A percentile compares a stretch with the other conserved stretches of the same genome.
phyloP scores from a whole-genome alignment of 1,140 invertebrate species.

The Meloidogyne hapla region DNA sequence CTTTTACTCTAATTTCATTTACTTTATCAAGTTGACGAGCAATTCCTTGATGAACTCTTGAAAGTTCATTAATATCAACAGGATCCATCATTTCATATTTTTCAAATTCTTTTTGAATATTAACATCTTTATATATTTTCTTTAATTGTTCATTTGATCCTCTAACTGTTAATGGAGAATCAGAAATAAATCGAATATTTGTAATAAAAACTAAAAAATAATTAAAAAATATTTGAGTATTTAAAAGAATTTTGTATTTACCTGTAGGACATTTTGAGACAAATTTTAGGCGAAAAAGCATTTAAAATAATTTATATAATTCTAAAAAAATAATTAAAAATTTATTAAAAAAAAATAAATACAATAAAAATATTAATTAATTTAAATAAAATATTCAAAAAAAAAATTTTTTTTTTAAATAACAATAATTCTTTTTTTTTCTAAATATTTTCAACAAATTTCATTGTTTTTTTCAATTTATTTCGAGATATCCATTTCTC shows the following conservation, averaged over 20 bases:
- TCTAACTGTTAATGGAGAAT: conserved; percentile 17
- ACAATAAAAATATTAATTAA: not conserved
- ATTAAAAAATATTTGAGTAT: not conserved
- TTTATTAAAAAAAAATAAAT: not conserved
- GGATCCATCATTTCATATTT: conserved; percentile 57
- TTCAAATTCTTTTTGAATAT: conserved; percentile 33
- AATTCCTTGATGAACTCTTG: conserved; percentile 60
- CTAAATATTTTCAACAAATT: not conserved
- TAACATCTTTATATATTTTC: not conserved
- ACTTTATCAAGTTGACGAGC: conserved; percentile 61
- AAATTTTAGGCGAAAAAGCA: not conserved
- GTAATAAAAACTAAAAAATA: not conserved
- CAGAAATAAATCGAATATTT: not conserved
- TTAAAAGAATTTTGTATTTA: not conserved
- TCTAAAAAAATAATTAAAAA: not conserved
- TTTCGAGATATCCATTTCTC: not conserved
- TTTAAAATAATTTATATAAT: too few species aligned
- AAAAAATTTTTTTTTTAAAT: not conserved
- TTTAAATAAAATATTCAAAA: not conserved
- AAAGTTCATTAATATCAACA: conserved; percentile 59
- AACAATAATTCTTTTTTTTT: not conserved
- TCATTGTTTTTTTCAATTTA: conserved; percentile 2
- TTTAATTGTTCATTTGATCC: conserved; percentile 9
- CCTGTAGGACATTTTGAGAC: not conserved
- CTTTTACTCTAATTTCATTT: conserved; percentile 55